Base-by-base conservation (phyloP, 2,888 invertebrate species). In the Amiota mariae region DNA sequence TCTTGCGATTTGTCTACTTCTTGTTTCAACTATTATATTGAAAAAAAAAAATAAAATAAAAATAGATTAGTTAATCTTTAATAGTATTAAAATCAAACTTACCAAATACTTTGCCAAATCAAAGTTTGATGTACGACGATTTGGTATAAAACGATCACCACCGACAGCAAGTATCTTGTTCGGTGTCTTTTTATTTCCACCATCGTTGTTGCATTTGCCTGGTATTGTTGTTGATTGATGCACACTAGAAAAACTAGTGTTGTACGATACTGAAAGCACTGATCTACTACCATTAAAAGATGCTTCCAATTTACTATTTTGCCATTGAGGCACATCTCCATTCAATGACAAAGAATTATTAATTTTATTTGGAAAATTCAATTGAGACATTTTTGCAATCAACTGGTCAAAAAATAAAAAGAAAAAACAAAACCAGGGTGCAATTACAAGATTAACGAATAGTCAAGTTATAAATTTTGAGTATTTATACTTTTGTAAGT, bases 61-160 rank as follows among this genome's bases (percentile, higher is more conserved):
- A 64, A 3, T 3, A 49, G 48, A 63, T 49, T 64, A 59, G 18
- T 11, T 20, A 47, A 12, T 15, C 64, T 24, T 12, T 12, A 12
- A 6, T 20, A 51, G 6, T 49, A 15, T 72, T n/a, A 18, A 1
- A 70, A 71, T 20, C 48, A 18, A 54, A 78, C 87, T 91, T 90
- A 97, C 94, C 92, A 96, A 94, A 87, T 94, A 97, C 89, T 98
- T 95, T 68, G 96, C 96, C 78, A 97, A 90, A 80, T 98, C 98
- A 91, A 97, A 96, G 89, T 98, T 96, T n/a, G 95, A 96, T 51
- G 96, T 94, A 79, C 93, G 94, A 86, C 98, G 92, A 66, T 94
- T 95, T 0, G 98, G 98, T 80, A 98, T 98, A 87, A 98, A 98
- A 81, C 98, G 93, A 88, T 96, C 96, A 1, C 92, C 96, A 1